These are phyloP conservation scores for Melanophora roralis DNA, from an alignment of 2,888 invertebrate genomes.

Conservation along the genomic window DNA sequence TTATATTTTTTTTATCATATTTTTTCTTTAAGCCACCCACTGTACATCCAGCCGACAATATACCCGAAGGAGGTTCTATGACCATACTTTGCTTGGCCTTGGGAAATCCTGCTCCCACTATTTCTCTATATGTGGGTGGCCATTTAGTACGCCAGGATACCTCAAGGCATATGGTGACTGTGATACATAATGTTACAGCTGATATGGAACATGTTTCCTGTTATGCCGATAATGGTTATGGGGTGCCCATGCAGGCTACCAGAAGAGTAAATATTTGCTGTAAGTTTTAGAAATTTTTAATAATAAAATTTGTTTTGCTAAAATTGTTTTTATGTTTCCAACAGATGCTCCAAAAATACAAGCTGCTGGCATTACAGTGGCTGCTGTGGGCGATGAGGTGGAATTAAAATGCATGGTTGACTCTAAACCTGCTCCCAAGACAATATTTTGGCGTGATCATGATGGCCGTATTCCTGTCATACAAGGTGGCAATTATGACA, in stretches of 20 bases:
- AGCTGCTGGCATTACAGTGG: slow-evolving; percentile 87
- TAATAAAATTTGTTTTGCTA: not conserved
- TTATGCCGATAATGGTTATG: slow-evolving; percentile 92
- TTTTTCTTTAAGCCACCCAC: slow-evolving; percentile 83
- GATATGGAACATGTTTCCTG: slow-evolving; percentile 92
- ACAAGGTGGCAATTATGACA: slow-evolving; percentile 86
- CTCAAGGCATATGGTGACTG: slow-evolving; percentile 90
- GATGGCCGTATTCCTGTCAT: slow-evolving; percentile 86
- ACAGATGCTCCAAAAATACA: slow-evolving; percentile 86
- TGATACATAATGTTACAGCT: slow-evolving; percentile 89
- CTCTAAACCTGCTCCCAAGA: slow-evolving; percentile 87
- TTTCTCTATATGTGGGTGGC: slow-evolving; percentile 86
- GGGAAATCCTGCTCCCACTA: slow-evolving; percentile 90
- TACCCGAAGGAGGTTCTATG: slow-evolving; percentile 91
- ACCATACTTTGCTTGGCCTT: slow-evolving; percentile 90
- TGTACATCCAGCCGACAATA: slow-evolving; percentile 88
- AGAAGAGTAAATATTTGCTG: slow-evolving; percentile 88
- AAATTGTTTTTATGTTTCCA: not conserved
- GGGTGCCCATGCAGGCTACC: slow-evolving; percentile 90
- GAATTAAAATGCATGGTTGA: slow-evolving; percentile 87
- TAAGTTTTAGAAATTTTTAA: slow-evolving; percentile 77
- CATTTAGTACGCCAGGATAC: slow-evolving; percentile 88
- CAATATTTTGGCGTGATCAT: slow-evolving; percentile 89
- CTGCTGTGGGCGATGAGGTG: slow-evolving; percentile 85
- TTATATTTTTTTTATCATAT: not conserved